These are phyloP conservation scores for Ammodytes dubius DNA, from an alignment of 2,113 vertebrate genomes.

Conservation along the genomic window DNA sequence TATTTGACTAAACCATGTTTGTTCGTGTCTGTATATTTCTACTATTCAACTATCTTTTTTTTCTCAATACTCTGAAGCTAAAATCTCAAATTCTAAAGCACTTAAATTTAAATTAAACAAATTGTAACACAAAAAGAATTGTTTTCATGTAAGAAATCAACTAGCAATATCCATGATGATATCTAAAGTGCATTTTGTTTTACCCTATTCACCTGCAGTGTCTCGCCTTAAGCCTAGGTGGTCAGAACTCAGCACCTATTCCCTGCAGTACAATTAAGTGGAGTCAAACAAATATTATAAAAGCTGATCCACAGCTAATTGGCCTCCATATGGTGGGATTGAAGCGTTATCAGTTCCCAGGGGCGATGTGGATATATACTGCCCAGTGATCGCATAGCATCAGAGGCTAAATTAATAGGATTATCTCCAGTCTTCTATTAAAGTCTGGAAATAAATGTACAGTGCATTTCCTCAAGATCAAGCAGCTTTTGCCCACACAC, in stretches of 20 bases:
- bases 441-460: conserved; percentile 36
- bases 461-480: conserved; percentile 41
- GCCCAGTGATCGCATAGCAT: conserved; percentile 37
- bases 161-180: too few relatives aligned
- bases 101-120: too few relatives aligned
- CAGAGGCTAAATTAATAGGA: conserved; percentile 41
- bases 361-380: conserved; percentile 6
- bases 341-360: conserved; percentile 10
- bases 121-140: too few relatives aligned
- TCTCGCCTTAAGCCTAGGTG: not conserved
- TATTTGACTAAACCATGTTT: too few relatives aligned
- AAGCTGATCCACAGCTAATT: conserved; percentile 34
- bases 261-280: not conserved
- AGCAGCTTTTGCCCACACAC: conserved; percentile 28
- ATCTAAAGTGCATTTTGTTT: too few relatives aligned
- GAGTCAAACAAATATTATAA: conserved; percentile 5
- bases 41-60: too few relatives aligned
- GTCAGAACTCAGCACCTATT: not conserved
- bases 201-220: too few relatives aligned
- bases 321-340: conserved; percentile 27
- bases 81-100: too few relatives aligned
- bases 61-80: too few relatives aligned
- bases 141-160: too few relatives aligned
- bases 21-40: too few relatives aligned
- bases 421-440: conserved; percentile 44